Conservation (phyloP, 2,797 vertebrate genomes). For the Iguana delicatissima region DNA sequence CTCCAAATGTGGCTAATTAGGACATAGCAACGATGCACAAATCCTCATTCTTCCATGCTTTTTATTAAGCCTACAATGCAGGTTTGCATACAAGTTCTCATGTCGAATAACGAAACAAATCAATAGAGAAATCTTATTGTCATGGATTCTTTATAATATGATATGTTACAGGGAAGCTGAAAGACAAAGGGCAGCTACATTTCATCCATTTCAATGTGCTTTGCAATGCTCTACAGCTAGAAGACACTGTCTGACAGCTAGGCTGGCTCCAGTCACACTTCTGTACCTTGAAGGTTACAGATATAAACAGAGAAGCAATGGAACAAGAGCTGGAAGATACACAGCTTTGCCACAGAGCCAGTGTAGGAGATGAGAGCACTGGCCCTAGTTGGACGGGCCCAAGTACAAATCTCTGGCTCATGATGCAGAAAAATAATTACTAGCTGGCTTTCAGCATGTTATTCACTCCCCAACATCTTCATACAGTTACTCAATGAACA, state of each 20-base stretch:
- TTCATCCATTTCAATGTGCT: not conserved
- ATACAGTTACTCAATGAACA: not conserved
- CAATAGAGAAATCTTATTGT: not conserved
- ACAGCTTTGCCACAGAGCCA: not conserved
- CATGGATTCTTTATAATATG: not conserved
- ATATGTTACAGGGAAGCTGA: not conserved
- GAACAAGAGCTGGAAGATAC: not conserved
- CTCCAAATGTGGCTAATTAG: not conserved
- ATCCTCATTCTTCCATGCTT: not conserved
- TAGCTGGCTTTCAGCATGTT: not conserved
- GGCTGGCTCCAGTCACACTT: not conserved
- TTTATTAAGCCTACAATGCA: not conserved
- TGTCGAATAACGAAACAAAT: not conserved
- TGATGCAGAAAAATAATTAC: too few relatives aligned
- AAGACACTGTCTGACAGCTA: not conserved
- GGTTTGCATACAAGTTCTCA: not conserved
- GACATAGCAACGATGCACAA: not conserved
- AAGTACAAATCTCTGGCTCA: not conserved
- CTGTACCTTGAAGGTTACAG: not conserved
- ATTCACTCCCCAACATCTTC: too few relatives aligned
- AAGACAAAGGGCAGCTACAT: not conserved
- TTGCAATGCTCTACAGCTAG: not conserved
- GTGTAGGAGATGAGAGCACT: not conserved
- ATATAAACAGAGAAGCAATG: not conserved
- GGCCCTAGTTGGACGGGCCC: not conserved